A percentile compares a stretch with the other conserved stretches of the same genome.
Evolutionary conservation across 2,797 vertebrate species (phyloP).

Genomic region (Tachyglossus aculeatus): DNA sequence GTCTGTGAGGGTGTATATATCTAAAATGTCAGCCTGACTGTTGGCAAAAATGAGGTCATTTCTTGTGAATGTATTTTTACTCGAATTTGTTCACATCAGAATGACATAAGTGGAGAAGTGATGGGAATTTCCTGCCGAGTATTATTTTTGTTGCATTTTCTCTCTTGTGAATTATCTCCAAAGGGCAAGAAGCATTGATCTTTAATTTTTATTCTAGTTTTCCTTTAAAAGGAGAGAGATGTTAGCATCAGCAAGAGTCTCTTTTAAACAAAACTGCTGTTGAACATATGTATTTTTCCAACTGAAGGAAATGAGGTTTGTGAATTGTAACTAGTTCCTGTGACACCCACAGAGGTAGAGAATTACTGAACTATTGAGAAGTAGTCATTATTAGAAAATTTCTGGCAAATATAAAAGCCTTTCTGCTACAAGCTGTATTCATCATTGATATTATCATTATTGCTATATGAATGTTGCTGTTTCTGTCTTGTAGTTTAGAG

Average conservation of each 20-base stretch:
- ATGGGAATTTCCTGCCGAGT: constrained; percentile 23
- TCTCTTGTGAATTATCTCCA: constrained; percentile 38
- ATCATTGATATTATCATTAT: no score
- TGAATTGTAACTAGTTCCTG: no score
- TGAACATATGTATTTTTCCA: no score
- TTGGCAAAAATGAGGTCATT: constrained; percentile 40
- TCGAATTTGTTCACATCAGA: neutral
- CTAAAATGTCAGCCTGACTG: neutral
- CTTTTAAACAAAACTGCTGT: neutral
- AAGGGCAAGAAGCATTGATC: neutral
- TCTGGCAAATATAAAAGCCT: no score
- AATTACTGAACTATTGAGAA: no score
- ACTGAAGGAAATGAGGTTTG: no score
- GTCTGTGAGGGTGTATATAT: neutral
- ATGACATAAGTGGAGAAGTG: constrained; percentile 3
- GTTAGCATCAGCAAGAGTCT: neutral
- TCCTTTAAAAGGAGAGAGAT: neutral
- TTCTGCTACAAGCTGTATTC: no score
- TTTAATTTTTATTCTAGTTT: constrained; percentile 18
- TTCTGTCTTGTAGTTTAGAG: no score
- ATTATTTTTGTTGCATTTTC: constrained; percentile 22
- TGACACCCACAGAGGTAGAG: no score
- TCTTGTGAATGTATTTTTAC: constrained; percentile 34
- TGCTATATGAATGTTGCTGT: no score
- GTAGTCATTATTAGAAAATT: no score